phyloP scores from a whole-genome alignment of 2,797 vertebrate species.

The Ibycter americanus region DNA sequence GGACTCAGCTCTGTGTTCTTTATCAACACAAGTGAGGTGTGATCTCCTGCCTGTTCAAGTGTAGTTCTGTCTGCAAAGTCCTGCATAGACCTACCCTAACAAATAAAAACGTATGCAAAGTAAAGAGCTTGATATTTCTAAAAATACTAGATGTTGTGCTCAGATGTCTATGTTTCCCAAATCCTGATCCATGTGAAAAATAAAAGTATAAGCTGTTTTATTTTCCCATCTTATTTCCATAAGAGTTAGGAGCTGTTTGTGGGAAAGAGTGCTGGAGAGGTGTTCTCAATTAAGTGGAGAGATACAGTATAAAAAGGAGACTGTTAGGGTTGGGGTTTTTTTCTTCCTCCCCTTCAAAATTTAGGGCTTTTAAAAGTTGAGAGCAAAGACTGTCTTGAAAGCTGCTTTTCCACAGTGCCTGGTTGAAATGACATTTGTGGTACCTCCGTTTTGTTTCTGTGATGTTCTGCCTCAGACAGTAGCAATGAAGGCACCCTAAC shows the following conservation, averaged over 20 bases:
- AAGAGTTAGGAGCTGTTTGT: neutral
- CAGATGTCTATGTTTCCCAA: neutral
- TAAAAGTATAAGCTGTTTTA: neutral
- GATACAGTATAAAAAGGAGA: neutral
- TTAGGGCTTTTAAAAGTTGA: neutral
- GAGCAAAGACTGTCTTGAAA: neutral
- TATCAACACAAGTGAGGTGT: neutral
- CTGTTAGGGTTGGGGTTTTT: fast-evolving
- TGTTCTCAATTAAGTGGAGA: neutral
- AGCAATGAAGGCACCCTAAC: neutral
- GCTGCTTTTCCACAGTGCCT: neutral
- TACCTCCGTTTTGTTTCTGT: neutral
- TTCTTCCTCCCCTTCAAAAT: no score
- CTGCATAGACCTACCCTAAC: neutral
- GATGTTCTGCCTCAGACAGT: neutral
- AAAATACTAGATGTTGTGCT: fast-evolving
- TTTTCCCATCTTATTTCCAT: neutral
- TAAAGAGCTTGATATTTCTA: neutral
- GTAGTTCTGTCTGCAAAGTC: neutral
- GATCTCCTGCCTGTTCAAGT: neutral
- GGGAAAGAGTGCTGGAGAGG: neutral
- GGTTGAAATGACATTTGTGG: neutral
- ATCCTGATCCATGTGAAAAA: neutral
- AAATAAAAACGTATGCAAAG: neutral
- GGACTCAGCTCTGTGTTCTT: neutral